Evolutionary conservation across 1,140 invertebrate species (phyloP).

Genomic region (Yoshiicerus persimilis): DNA sequence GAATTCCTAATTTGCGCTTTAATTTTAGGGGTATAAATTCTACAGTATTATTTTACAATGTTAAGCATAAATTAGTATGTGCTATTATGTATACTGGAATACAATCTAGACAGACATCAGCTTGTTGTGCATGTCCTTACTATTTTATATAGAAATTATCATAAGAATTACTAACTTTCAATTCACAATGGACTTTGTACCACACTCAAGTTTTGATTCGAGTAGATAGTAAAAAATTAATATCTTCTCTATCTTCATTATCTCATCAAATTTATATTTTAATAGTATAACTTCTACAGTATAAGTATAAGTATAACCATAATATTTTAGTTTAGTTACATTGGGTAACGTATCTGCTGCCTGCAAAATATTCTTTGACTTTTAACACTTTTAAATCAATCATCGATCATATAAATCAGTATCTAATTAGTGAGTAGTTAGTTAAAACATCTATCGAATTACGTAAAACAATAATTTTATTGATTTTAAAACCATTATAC

Average conservation of each 20-base stretch:
- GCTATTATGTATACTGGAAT: not conserved
- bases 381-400: not conserved
- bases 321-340: not conserved
- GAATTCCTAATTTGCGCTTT: not conserved
- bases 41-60: not conserved
- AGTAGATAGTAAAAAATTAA: not conserved
- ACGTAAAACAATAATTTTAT: too few species aligned
- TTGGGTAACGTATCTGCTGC: not conserved
- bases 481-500: too few species aligned
- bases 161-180: not conserved
- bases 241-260: not conserved
- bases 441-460: not conserved
- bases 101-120: not conserved
- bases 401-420: not conserved
- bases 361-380: not conserved
- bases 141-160: not conserved
- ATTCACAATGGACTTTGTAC: slow-evolving; percentile 20
- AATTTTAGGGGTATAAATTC: not conserved
- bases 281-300: too few species aligned
- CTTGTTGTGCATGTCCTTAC: not conserved
- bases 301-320: not conserved
- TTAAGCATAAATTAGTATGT: too few species aligned
- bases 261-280: not conserved
- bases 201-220: slow-evolving; percentile 2
- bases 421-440: not conserved